Percentiles rank a stretch among this genome's conserved stretches.
phyloP scores from a whole-genome alignment of 2,113 vertebrate genomes.

The Neopipo cinnamomea region DNA sequence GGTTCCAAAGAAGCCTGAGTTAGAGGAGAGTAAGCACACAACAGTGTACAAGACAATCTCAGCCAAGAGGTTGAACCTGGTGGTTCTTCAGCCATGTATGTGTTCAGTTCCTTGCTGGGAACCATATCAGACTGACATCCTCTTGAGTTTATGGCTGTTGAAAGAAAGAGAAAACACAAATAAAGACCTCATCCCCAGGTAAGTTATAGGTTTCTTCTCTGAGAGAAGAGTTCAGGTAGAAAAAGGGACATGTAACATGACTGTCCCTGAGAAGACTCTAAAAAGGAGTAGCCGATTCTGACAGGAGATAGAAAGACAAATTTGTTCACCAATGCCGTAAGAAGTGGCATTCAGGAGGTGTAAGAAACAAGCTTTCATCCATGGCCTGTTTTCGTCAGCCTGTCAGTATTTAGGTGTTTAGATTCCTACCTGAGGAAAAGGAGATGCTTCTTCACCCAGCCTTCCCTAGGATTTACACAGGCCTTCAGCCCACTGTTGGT shows the following conservation, averaged over 20 bases:
- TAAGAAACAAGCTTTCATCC: not conserved
- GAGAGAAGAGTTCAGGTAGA: not conserved
- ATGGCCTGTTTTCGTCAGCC: not conserved
- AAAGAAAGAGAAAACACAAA: not conserved
- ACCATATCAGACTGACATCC: not conserved
- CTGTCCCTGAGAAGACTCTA: not conserved
- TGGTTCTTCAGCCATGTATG: not conserved
- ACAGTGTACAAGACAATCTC: not conserved
- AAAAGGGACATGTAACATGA: not conserved
- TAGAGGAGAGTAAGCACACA: not conserved
- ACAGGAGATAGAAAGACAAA: not conserved
- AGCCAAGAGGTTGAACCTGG: not conserved
- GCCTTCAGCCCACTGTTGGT: not conserved
- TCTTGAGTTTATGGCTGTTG: constrained; percentile 50
- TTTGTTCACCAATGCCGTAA: not conserved
- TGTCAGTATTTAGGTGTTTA: not conserved
- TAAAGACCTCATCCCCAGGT: not conserved
- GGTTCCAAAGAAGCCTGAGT: constrained; percentile 27
- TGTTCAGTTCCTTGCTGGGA: constrained; percentile 10
- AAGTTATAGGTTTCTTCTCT: not conserved
- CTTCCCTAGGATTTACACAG: constrained; percentile 68
- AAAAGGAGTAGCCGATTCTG: not conserved
- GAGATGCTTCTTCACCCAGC: constrained; percentile 65
- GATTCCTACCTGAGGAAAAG: constrained; percentile 56
- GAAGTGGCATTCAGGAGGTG: not conserved